Base-by-base conservation (phyloP, 2,888 invertebrate genomes). In the Acleris cristana region DNA sequence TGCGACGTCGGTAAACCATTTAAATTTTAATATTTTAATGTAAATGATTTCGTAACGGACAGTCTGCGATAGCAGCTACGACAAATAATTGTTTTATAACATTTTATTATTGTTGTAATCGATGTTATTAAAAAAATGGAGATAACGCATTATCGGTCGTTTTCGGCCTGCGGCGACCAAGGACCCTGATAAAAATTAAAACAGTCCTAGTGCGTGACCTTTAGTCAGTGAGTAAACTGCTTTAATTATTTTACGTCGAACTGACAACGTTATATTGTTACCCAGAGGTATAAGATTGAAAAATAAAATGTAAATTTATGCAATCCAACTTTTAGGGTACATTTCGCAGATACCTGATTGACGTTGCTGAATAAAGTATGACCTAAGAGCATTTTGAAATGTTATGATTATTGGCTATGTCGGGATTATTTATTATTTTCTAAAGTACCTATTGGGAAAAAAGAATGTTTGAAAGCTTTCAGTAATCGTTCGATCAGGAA, bases 401-500 rank as follows among this genome's bases (percentile, higher is more conserved):
- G 48, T 52, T 57, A 51, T 58, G 45, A n/a, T 34, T 30, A n/a
- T 34, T 19, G 30, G 34, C n/a, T n/a, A 58, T 30, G 45, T 53
- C 30, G 30, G 45, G 12, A 34, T 30, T 21, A 7, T 1, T 48
- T 30, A 49, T 53, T 65, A 30, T 53, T 44, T 52, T 16, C 44
- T 58, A 21, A 58, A 57, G 26, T 52, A n/a, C n/a, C n/a, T n/a
- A 57, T 51, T 12, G 44, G 18, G 40, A 44, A 19, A 45, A 10
- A 14, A 34, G 14, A 65, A 19, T 55, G 19, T 49, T 30, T 19
- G 21, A 61, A 65, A 61, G 60, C 60, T 65, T 61, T 60, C 51
- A 65, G 60, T 49, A 49, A 44, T 18, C 55, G 12, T 10, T 61
- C 60, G 55, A 61, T 65, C 60, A 55, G 40, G 54, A 55, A 40